Percentiles rank a stretch among this genome's conserved stretches.
phyloP scores from a whole-genome alignment of 2,113 vertebrate species.

The Odontesthes bonariensis region DNA sequence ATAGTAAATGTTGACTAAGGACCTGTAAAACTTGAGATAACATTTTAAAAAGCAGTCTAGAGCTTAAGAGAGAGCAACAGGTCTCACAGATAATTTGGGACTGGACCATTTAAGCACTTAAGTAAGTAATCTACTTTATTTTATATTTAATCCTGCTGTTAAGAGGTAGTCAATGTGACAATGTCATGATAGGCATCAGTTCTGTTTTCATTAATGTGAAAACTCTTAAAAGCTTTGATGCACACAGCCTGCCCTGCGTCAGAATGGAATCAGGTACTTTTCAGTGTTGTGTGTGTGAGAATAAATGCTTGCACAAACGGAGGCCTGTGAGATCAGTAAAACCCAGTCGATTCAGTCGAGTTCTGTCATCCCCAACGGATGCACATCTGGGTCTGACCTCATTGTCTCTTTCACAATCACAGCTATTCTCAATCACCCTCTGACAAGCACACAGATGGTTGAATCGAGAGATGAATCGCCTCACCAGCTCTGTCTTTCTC shows the following conservation, averaged over 20 bases:
- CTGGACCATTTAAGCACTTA: background rate
- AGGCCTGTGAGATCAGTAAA: conserved; percentile 75
- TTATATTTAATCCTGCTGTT: background rate
- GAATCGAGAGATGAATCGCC: conserved; percentile 13
- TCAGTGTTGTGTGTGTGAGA: conserved; percentile 45
- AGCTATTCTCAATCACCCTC: conserved; percentile 58
- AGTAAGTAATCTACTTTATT: conserved; percentile 8
- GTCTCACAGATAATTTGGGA: background rate
- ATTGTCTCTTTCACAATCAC: conserved; percentile 78
- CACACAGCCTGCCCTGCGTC: background rate
- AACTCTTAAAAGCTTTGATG: background rate
- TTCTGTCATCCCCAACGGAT: conserved; percentile 82
- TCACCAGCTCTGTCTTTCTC: conserved; percentile 7
- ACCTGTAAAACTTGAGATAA: background rate
- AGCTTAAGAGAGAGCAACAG: background rate
- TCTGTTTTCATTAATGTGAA: background rate
- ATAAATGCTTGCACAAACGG: conserved; percentile 62
- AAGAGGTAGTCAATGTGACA: background rate
- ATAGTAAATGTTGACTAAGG: no score
- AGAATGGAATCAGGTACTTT: conserved; percentile 30
- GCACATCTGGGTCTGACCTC: conserved; percentile 88
- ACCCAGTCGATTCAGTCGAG: conserved; percentile 78
- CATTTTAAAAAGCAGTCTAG: background rate
- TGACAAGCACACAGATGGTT: conserved; percentile 8
- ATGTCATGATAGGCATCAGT: background rate